Base-by-base conservation (phyloP, 2,797 vertebrate genomes). In the Rousettus madagascariensis region DNA sequence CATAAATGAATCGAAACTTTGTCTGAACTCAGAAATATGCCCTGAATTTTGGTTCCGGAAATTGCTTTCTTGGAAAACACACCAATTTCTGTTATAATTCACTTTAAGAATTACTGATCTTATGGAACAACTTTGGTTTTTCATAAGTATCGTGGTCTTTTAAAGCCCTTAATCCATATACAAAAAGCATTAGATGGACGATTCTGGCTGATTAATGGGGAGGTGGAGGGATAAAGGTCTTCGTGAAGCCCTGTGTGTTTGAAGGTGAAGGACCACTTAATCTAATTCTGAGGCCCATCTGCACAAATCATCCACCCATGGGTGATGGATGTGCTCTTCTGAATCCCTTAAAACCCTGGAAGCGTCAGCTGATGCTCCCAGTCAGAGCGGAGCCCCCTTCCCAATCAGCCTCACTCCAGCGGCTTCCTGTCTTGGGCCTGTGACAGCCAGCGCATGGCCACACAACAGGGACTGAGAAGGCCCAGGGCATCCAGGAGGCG, bases 51-150 rank as follows among this genome's bases (percentile, higher is more conserved):
- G 84, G 86, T 51, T 68, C 65, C 95, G 83, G 87, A 94, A 95
- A 97, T 82, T 61, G 41, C 26, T 91, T 89, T 77, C 51, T 95
- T 95, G 46, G 93, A 79, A 86, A 90, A 75, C 53, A 92, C 33
- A 79, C 17, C 8, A 0, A 72, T 78, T 93, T 92, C 66, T 85
- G 30, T 57, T 82, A 55, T 12, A 82, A 95, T 63, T 71, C 65
- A 75, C 22, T 77, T 74, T 49, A 91, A 46, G 85, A 63, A 61
- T 68, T 61, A 66, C 84, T 75, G 89, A 91, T 74, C 72, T 92
- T 24, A 36, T n/a, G 80, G 92, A 86, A 11, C 24, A 38, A 61
- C 87, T 96, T 63, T 65, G 75, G 69, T 63, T 82, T 96, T 95
- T 91, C 16, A 38, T 63, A 59, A 78, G 79, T 30, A n/a, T 74